phyloP scores from a whole-genome alignment of 2,113 vertebrate species.

The Actenoides hombroni region DNA sequence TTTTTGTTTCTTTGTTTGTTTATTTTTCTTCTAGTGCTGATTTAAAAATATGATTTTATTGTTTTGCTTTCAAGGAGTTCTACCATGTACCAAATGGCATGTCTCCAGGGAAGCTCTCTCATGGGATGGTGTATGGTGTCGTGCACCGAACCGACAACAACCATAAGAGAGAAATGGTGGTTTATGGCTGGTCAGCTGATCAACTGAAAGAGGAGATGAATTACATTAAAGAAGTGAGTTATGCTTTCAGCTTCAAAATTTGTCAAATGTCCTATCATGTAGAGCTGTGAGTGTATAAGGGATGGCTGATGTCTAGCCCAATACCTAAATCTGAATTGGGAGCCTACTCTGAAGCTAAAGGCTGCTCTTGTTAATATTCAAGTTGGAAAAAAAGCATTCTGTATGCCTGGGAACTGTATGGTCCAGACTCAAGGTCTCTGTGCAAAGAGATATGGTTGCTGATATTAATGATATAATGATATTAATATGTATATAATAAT shows the following conservation, averaged over 20 bases:
- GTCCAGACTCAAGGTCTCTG: neutral
- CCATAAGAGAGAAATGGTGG: slow-evolving; percentile 90
- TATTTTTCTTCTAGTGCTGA: neutral
- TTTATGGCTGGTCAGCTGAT: slow-evolving; percentile 88
- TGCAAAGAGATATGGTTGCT: neutral
- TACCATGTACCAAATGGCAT: slow-evolving; percentile 81
- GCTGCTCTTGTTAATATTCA: neutral
- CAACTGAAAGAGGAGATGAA: slow-evolving; percentile 96
- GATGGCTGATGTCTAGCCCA: neutral
- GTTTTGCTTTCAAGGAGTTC: slow-evolving; percentile 69
- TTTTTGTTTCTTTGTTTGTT: neutral
- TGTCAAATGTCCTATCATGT: neutral
- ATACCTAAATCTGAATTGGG: neutral
- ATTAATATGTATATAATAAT: too few species aligned
- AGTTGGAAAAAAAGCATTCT: neutral
- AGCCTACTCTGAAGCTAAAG: neutral
- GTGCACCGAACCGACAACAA: slow-evolving; percentile 86
- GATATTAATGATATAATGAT: too few species aligned
- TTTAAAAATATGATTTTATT: neutral
- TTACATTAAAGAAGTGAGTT: slow-evolving; percentile 93
- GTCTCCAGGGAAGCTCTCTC: slow-evolving; percentile 72
- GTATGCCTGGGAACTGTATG: neutral
- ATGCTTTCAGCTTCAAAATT: neutral
- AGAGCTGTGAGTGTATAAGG: neutral
- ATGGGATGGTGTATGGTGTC: slow-evolving; percentile 86